phyloP scores from a whole-genome alignment of 2,113 vertebrate genomes.

The Oophaga pumilio region DNA sequence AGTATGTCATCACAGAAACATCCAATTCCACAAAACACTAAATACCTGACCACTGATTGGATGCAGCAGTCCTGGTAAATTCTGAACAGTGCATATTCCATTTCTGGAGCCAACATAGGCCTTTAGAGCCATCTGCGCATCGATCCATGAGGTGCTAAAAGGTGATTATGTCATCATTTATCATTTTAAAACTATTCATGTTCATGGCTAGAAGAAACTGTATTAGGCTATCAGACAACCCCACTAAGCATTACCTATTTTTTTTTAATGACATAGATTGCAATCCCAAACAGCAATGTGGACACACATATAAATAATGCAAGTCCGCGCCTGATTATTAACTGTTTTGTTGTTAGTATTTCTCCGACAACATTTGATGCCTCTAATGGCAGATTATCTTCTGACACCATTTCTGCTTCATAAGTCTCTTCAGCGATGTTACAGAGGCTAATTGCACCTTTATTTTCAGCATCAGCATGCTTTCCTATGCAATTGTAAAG shows the following conservation, averaged over 20 bases:
- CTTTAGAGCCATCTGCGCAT: no score
- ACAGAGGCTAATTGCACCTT: background rate
- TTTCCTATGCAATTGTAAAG: background rate
- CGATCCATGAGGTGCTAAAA: no score
- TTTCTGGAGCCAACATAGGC: no score
- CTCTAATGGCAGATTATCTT: background rate
- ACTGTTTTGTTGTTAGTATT: slow-evolving; percentile 38
- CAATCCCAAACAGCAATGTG: slow-evolving; percentile 18
- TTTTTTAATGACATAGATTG: background rate
- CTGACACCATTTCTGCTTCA: background rate
- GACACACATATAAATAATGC: background rate
- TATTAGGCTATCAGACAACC: no score
- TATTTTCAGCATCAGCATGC: background rate
- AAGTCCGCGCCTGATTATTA: slow-evolving; percentile 34
- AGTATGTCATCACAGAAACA: no score
- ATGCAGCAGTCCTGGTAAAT: no score
- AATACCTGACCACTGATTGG: no score
- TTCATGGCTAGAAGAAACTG: no score
- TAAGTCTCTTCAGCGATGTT: background rate
- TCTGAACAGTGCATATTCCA: no score
- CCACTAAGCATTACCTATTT: background rate
- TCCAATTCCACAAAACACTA: no score
- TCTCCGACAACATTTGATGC: background rate
- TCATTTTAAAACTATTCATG: no score
- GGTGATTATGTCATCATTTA: no score